phyloP scores from a whole-genome alignment of 2,797 vertebrate species.

The Cetoscarus ocellatus region DNA sequence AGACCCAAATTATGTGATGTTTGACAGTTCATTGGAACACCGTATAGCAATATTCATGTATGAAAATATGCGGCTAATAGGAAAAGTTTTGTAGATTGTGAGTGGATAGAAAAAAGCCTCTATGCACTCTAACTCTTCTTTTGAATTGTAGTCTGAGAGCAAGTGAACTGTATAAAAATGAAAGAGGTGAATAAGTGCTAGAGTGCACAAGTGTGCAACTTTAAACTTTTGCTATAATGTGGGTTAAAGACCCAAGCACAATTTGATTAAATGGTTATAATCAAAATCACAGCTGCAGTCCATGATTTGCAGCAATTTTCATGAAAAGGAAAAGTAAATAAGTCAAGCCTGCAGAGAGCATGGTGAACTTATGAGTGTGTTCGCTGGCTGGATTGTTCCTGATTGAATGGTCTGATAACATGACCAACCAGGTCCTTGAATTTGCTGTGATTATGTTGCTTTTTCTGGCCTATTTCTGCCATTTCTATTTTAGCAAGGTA shows the following conservation, averaged over 20 bases:
- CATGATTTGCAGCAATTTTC: conserved; percentile 32
- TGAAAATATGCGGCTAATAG: no score
- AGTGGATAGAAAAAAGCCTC: no score
- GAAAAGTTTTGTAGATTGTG: no score
- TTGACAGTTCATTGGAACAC: no score
- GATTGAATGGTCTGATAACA: conserved; percentile 26
- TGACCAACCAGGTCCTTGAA: conserved; percentile 11
- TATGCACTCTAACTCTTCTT: no score
- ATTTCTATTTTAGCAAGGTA: conserved; percentile 2
- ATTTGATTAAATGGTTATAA: conserved; percentile 37
- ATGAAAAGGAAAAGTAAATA: conserved; percentile 33
- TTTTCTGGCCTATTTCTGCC: conserved; percentile 9
- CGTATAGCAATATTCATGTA: no score
- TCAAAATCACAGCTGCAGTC: conserved; percentile 27
- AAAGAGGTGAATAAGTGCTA: not conserved
- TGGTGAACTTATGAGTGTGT: conserved; percentile 14
- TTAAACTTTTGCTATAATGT: conserved; percentile 12
- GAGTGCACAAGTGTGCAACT: conserved; percentile 8
- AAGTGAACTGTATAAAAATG: not conserved
- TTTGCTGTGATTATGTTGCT: conserved; percentile 17
- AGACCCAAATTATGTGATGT: no score
- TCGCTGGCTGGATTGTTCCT: conserved; percentile 17
- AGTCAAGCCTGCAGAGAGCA: conserved; percentile 25
- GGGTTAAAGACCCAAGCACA: not conserved
- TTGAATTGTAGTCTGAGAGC: no score